Evolutionary conservation across 2,113 vertebrate genomes (phyloP).

Genomic region (Ptilonorhynchus violaceus): DNA sequence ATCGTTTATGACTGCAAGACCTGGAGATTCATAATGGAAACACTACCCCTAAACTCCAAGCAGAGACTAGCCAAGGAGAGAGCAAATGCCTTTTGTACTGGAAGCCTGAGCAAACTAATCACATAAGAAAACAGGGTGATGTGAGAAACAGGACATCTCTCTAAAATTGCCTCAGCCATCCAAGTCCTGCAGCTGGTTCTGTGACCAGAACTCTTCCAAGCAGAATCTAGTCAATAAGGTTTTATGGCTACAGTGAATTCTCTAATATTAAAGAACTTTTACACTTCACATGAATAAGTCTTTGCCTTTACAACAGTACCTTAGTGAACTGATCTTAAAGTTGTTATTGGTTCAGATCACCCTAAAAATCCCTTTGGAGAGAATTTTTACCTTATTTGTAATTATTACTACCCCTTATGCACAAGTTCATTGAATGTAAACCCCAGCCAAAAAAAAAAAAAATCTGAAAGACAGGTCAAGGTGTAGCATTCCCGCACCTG

Average conservation of each 20-base stretch:
- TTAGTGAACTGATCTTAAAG: not conserved
- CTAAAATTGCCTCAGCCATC: not conserved
- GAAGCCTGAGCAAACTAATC: not conserved
- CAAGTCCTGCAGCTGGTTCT: not conserved
- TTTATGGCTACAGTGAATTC: not conserved
- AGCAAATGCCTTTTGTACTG: not conserved
- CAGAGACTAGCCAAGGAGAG: not conserved
- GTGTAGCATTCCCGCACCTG: not conserved
- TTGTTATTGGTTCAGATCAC: not conserved
- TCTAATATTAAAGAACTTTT: not conserved
- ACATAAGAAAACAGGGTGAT: not conserved
- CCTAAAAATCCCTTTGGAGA: not conserved
- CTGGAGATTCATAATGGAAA: not conserved
- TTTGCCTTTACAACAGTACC: not conserved
- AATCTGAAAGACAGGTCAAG: not conserved
- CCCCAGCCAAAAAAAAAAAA: not conserved
- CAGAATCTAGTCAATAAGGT: not conserved
- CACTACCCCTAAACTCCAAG: not conserved
- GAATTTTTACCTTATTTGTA: not conserved
- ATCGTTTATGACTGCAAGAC: not conserved
- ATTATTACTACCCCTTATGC: not conserved
- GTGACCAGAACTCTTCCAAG: not conserved
- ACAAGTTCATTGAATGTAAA: not conserved
- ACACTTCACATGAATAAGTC: not conserved
- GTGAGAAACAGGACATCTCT: not conserved